These are phyloP conservation scores for Drosophila austrosaltans DNA, from an alignment of 2,888 invertebrate species.

Conservation along the genomic window DNA sequence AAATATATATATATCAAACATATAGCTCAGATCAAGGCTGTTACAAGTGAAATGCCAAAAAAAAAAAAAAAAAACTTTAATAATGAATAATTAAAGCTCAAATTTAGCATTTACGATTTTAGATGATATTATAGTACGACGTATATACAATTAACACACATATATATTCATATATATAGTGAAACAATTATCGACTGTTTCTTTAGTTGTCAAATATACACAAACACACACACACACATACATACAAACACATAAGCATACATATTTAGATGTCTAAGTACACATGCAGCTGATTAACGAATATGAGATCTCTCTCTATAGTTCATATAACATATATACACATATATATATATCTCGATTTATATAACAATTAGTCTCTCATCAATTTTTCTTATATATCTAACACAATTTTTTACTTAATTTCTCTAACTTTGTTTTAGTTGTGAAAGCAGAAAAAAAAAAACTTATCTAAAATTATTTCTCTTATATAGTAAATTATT, in stretches of 20 bases:
- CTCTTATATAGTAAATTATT: slow-evolving; percentile 63
- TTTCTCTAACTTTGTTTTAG: slow-evolving; percentile 44
- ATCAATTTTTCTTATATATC: slow-evolving; percentile 35
- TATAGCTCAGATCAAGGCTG: slow-evolving; percentile 55
- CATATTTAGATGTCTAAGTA: slow-evolving; percentile 57
- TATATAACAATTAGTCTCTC: slow-evolving; percentile 34
- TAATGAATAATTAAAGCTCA: slow-evolving; percentile 4
- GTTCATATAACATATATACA: slow-evolving; percentile 41
- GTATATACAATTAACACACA: slow-evolving; percentile 17
- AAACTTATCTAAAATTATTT: slow-evolving; percentile 1
- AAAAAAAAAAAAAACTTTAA: slow-evolving; percentile 22
- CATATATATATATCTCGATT: slow-evolving; percentile 40
- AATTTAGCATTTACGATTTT: slow-evolving; percentile 23
- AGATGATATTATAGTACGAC: slow-evolving; percentile 38
- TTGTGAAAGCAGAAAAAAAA: not conserved
- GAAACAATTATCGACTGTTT: slow-evolving; percentile 35
- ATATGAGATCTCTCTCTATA: slow-evolving; percentile 4
- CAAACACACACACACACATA: slow-evolving; percentile 18
- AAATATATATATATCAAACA: slow-evolving; percentile 30
- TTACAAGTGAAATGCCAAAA: slow-evolving; percentile 43
- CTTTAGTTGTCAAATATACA: slow-evolving; percentile 53
- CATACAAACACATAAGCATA: slow-evolving; percentile 6
- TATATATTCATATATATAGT: slow-evolving; percentile 51
- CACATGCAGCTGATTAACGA: slow-evolving; percentile 39
- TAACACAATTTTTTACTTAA: slow-evolving; percentile 22